phyloP scores from a whole-genome alignment of 1,140 invertebrate genomes.

The Limonius californicus region DNA sequence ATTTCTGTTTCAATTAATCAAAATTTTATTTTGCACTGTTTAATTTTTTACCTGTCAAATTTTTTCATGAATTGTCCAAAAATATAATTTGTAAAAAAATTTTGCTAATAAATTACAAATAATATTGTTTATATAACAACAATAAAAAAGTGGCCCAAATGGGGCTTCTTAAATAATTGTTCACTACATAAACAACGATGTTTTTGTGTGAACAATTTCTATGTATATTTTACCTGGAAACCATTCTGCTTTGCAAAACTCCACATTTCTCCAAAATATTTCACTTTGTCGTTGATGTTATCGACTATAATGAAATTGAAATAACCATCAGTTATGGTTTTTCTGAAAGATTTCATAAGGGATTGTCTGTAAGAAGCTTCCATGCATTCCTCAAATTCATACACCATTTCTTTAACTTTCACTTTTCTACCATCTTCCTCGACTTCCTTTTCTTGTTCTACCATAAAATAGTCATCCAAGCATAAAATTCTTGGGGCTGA shows the following conservation, averaged over 20 bases:
- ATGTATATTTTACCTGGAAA: slow-evolving; percentile 89
- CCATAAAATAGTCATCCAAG: slow-evolving; percentile 94
- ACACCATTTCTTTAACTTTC: slow-evolving; percentile 71
- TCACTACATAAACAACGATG: too few relatives aligned
- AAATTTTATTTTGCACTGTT: too few relatives aligned
- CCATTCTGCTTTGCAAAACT: slow-evolving; percentile 81
- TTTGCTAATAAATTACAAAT: too few relatives aligned
- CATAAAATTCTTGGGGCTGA: slow-evolving; percentile 84
- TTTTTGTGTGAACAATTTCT: too few relatives aligned
- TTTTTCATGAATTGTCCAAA: too few relatives aligned
- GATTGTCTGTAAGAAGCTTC: slow-evolving; percentile 79
- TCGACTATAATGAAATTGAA: slow-evolving; percentile 93
- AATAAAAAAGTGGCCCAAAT: too few relatives aligned
- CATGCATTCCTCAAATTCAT: slow-evolving; percentile 85
- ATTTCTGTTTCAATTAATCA: too few relatives aligned
- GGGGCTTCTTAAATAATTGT: too few relatives aligned
- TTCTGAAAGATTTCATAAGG: slow-evolving; percentile 79
- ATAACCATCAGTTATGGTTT: slow-evolving; percentile 86
- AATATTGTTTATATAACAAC: too few relatives aligned
- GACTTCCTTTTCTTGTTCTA: slow-evolving; percentile 79
- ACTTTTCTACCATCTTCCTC: slow-evolving; percentile 73
- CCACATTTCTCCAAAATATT: slow-evolving; percentile 83
- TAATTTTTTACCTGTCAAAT: too few relatives aligned
- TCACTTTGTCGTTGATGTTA: slow-evolving; percentile 77
- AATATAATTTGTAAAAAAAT: too few relatives aligned